Conservation (phyloP, 2,113 vertebrate genomes). For the Bubo blakistoni region DNA sequence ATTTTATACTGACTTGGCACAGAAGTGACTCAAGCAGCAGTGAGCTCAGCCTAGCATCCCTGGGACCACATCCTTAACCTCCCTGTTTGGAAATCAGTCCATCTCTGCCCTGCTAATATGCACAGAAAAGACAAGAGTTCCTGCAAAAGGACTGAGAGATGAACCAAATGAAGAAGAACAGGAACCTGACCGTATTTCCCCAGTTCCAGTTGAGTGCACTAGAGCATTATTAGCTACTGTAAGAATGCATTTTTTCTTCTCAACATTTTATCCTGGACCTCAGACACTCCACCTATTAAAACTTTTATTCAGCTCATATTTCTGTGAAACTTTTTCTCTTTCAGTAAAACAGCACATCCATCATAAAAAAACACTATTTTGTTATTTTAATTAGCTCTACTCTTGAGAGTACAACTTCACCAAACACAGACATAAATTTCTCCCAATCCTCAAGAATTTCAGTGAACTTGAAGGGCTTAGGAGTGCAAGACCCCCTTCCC, state of each 20-base stretch:
- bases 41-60: background rate
- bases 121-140: background rate
- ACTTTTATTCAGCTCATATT: background rate
- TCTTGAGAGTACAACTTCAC: background rate
- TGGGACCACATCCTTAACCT: background rate
- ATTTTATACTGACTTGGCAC: background rate
- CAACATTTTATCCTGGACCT: background rate
- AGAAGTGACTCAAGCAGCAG: background rate
- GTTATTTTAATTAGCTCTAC: background rate
- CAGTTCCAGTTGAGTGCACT: background rate
- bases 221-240: background rate
- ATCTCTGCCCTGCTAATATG: background rate
- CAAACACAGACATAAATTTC: background rate
- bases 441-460: background rate
- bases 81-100: background rate
- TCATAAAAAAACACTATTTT: background rate
- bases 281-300: background rate
- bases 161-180: background rate
- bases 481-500: background rate
- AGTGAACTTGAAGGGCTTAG: background rate
- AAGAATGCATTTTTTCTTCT: background rate
- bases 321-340: background rate
- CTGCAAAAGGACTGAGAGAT: background rate
- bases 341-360: background rate
- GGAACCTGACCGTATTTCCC: background rate